Evolutionary conservation across 2,113 vertebrate species (phyloP), one percentile per base, ranked within the genome.

Genomic region (Aviceda subcristata): DNA sequence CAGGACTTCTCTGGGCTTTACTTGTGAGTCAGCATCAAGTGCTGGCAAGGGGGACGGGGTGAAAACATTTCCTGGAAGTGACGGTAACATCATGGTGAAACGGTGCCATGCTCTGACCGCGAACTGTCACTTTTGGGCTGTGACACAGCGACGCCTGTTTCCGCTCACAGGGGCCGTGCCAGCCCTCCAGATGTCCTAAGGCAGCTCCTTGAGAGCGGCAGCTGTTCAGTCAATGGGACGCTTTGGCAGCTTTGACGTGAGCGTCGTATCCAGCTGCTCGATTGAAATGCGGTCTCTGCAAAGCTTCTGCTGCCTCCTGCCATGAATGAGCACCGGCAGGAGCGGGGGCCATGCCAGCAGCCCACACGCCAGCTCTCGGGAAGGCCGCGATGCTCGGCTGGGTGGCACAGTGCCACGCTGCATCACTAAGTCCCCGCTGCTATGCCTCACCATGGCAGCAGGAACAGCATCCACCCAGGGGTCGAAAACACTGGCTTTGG

Each of bases 21-120:
- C 96, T 94, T 96, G 87, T 96, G 94, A 97, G 94, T 96, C 96
- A 97, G 96, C 96, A 97, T 29, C 93, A 59, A 69, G 80, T 1
- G 43, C 93, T 96, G 96, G 94, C 95, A 93, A 24, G 3, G 48
- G 66, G 53, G 36, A 60, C 81, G 0, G 93, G 89, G 66, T 94
- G 85, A 95, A 79, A 93, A 82, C 93, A 93, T 94, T 96, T 97
- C 96, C 96, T 96, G 96, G 72, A 63, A 3, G 76, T 6, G 45
- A 18, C 1, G 1, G 79, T 43, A 74, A 36, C 12, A 9, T 63
- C 73, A 17, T 1, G 26, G 60, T 21, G 66, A 39, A 60, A 59
- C 68, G 67, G 95, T 46, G 87, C 84, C 2, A 4, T 27, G 80
- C 80, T 51, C 89, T 62, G 79, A 83, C 62, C 2, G 3, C 0